Base-by-base conservation (phyloP, 2,888 invertebrate genomes). In the Leucophora obtusa region DNA sequence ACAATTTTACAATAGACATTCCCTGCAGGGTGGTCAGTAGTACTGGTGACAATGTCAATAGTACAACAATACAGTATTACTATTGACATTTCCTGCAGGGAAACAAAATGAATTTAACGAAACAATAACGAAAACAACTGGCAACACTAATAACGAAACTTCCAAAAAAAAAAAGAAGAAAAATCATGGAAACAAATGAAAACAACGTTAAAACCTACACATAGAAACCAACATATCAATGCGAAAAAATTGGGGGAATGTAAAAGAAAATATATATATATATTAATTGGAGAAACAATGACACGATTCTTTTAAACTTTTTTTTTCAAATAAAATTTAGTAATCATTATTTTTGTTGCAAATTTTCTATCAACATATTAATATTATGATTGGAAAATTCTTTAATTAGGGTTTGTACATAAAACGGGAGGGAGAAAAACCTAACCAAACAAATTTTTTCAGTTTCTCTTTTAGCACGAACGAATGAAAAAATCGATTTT, bases 341-440 rank as follows among this genome's bases (percentile, higher is more conserved):
- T 28, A 6, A 28, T 6, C 1, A 28, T 28, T 28, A 6, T 7
- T 28, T 28, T 28, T 28, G 28, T 28, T 28, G 7, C 28, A 28
- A 28, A 28, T 6, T 28, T 28, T 28, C 28, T 28, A 6, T 28
- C 3, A 28, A 28, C 28, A 28, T 28, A 6, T 28, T 28, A 28
- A 1, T 4, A 7, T 7, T 4, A 28, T 3, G 28, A 6, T 28
- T 28, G 4, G 4, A 38, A 38, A 38, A 38, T 3, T 11, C 11
- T 2, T 5, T 50, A 28, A 1, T 70, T 63, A 72, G 65, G 43
- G 15, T 47, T 47, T 47, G 1, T 1, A 14, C 6, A 43, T 11
- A 78, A 76, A 81, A 77, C 66, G 77, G 81, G 77, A 77, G 77
- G 81, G 81, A 77, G 77, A 74, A 74, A 77, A 78, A 74, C 82